phyloP scores from a whole-genome alignment of 2,888 invertebrate genomes.

The Ecliptopera silaceata region DNA sequence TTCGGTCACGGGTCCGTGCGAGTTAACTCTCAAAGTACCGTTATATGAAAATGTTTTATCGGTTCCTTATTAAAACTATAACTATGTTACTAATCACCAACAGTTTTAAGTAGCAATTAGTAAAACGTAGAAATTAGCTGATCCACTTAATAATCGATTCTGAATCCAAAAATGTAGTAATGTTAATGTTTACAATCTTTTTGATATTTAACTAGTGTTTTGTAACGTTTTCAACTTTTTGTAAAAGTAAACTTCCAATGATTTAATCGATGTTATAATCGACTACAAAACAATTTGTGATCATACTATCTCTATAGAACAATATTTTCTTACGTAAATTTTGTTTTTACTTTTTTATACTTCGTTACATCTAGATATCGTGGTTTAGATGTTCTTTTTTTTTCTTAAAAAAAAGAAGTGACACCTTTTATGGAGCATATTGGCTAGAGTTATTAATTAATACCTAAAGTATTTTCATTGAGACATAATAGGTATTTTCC shows the following conservation, averaged over 20 bases:
- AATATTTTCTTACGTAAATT: constrained; percentile 3
- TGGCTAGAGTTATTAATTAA: no score
- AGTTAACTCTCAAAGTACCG: constrained; percentile 5
- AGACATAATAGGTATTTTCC: no score
- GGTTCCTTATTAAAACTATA: not conserved
- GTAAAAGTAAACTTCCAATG: constrained; percentile 29
- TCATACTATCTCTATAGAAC: not conserved
- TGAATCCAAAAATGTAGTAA: no score
- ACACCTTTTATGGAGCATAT: no score
- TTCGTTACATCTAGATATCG: no score
- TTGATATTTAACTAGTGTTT: constrained; percentile 6
- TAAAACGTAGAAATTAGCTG: not conserved
- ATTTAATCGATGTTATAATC: constrained; percentile 52
- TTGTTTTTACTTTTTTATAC: no score
- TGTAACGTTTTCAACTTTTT: constrained; percentile 28
- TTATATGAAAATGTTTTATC: constrained; percentile 1
- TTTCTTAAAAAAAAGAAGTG: no score
- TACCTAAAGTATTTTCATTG: no score
- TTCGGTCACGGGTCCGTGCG: constrained; percentile 32
- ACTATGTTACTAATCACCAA: not conserved
- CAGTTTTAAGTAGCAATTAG: not conserved
- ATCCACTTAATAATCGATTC: no score
- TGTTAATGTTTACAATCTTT: not conserved
- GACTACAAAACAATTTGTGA: constrained; percentile 38
- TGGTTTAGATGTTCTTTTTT: no score